Evolutionary conservation across 92 coral and sea anemone genomes (phyloP).

Genomic region (Paragorgia papillata): DNA sequence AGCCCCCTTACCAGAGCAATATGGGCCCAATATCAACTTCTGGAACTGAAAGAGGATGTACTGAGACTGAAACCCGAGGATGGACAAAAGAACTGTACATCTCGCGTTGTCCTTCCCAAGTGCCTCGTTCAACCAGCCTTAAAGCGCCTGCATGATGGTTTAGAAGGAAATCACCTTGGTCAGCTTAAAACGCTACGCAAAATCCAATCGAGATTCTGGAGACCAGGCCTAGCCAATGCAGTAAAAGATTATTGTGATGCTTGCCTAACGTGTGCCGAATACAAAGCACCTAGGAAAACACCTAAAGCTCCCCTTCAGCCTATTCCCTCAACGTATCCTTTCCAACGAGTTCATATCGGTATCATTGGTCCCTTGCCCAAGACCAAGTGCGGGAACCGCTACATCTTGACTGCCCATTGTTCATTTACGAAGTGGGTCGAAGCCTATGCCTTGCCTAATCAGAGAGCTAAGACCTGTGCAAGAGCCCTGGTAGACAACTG

Average conservation of each 20-base stretch:
- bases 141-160: constrained; percentile 43
- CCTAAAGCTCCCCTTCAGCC: constrained; percentile 15
- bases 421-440: too few species aligned
- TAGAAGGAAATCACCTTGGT: constrained; percentile 52
- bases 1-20: constrained; percentile 26
- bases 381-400: too few species aligned
- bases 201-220: constrained; percentile 61
- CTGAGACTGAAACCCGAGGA: constrained; percentile 10
- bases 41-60: constrained; percentile 26
- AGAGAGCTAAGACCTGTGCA: too few species aligned
- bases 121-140: constrained; percentile 39
- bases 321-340: neutral
- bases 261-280: constrained; percentile 46
- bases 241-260: constrained; percentile 47
- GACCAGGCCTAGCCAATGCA: constrained; percentile 58
- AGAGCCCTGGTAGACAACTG: too few species aligned
- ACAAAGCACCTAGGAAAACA: constrained; percentile 20
- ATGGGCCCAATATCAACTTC: constrained; percentile 35
- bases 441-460: too few species aligned
- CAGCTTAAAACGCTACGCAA: constrained; percentile 54
- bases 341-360: constrained; percentile 37
- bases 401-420: too few species aligned
- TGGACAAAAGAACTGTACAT: neutral
- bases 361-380: too few species aligned
- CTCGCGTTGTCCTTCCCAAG: constrained; percentile 45